Evolutionary conservation across 2,888 invertebrate species (phyloP).

Genomic region (Oligia strigilis): DNA sequence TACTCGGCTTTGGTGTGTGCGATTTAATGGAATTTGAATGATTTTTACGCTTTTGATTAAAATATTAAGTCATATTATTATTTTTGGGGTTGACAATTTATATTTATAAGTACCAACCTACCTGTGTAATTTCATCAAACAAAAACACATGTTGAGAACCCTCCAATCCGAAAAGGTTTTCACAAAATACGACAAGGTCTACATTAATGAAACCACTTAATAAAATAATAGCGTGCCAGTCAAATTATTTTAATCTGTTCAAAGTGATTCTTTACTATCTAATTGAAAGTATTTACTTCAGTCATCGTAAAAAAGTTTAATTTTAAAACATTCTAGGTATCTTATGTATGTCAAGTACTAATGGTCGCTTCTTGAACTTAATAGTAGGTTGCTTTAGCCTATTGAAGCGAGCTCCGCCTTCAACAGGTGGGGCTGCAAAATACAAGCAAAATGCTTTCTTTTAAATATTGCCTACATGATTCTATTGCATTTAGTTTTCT

Average conservation of each 20-base stretch:
- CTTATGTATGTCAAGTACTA: background rate
- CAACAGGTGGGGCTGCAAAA: conserved; percentile 47
- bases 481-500: background rate
- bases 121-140: background rate
- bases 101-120: background rate
- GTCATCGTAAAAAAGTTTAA: background rate
- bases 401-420: conserved; percentile 27
- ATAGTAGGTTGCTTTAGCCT: conserved; percentile 21
- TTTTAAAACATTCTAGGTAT: background rate
- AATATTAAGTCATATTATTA: background rate
- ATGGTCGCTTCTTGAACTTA: conserved; percentile 14
- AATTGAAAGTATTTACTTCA: background rate
- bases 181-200: background rate
- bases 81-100: background rate
- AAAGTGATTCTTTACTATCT: background rate
- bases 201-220: background rate
- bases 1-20: background rate
- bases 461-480: background rate
- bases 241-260: background rate
- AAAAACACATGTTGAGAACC: background rate
- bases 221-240: background rate
- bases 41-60: background rate
- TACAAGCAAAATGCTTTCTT: background rate
- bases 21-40: background rate
- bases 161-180: background rate